Percentiles rank a stretch among this genome's conserved stretches.
Conservation (phyloP, 2,113 vertebrate genomes). For the Propithecus coquereli region DNA sequence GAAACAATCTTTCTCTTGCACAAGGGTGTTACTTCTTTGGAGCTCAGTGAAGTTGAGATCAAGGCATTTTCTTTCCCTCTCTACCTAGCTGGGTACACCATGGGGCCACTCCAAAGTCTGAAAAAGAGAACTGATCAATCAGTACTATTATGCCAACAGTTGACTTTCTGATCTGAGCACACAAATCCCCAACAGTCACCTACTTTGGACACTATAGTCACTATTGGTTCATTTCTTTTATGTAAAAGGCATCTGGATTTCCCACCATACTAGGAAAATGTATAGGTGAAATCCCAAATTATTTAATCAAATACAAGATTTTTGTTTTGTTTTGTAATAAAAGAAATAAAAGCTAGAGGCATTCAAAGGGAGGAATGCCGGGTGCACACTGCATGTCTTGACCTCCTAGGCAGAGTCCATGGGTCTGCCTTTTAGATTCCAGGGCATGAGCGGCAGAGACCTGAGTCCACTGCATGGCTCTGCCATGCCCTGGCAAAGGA, state of each 20-base stretch:
- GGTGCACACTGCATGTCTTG: background rate
- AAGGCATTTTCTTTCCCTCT: background rate
- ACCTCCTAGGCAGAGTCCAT: background rate
- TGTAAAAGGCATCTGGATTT: background rate
- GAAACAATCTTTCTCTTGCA: background rate
- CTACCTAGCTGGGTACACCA: background rate
- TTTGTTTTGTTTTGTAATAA: background rate
- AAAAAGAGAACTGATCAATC: background rate
- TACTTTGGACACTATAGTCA: background rate
- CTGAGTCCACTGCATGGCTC: background rate
- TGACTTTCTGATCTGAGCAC: background rate
- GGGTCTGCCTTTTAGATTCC: background rate
- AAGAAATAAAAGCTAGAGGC: background rate
- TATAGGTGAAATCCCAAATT: background rate
- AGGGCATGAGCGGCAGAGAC: too few species aligned
- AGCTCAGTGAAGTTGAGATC: background rate
- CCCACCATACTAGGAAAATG: background rate
- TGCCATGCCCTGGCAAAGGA: accelerated
- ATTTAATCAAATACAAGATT: background rate
- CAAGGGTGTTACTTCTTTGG: background rate
- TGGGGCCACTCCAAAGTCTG: background rate
- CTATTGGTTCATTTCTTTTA: background rate
- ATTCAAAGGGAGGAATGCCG: background rate
- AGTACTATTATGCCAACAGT: background rate
- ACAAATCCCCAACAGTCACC: background rate